Evolutionary conservation across 2,113 vertebrate species (phyloP).

Genomic region (Peromyscus polionotus): DNA sequence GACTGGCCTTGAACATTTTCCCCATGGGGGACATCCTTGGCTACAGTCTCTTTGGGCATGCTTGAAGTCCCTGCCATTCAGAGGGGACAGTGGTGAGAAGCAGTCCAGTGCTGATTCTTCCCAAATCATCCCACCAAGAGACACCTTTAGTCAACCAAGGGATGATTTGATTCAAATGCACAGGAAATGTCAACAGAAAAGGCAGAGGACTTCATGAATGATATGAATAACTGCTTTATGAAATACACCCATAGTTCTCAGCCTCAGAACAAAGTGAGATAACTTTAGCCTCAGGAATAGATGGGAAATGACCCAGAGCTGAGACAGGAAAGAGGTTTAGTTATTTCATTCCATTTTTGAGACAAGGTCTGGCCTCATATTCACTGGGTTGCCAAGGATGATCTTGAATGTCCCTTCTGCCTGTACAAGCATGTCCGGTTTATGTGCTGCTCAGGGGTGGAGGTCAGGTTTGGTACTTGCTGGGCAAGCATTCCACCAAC

Average conservation of each 20-base stretch:
- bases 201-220: background rate
- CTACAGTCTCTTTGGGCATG: background rate
- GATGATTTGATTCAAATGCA: background rate
- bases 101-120: background rate
- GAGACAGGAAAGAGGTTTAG: background rate
- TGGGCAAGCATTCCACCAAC: background rate
- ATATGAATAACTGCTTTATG: slow-evolving; percentile 42
- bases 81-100: background rate
- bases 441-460: background rate
- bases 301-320: background rate
- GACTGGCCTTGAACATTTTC: accelerated
- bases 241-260: background rate
- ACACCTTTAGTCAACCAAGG: background rate
- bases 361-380: background rate
- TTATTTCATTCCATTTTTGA: background rate
- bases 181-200: background rate
- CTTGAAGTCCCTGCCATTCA: background rate
- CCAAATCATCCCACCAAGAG: background rate
- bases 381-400: background rate
- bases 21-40: background rate
- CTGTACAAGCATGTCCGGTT: background rate
- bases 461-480: background rate
- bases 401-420: background rate
- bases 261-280: background rate
- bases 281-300: background rate